Conservation (phyloP, 2,888 invertebrate genomes). For the Drosophila vallismaia region DNA sequence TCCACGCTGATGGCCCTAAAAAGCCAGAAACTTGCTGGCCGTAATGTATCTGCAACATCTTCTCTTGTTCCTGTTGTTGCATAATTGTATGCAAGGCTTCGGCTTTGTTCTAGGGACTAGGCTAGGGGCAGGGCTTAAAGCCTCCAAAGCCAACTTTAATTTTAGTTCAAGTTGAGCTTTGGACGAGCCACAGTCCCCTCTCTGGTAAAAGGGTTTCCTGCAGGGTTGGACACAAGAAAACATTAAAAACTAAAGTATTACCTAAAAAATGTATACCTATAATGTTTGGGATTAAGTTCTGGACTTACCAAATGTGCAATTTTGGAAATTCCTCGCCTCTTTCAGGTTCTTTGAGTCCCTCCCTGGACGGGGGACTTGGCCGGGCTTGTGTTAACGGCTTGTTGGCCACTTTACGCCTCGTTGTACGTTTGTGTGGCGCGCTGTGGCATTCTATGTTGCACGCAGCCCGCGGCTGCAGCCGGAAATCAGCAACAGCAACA, state of each 20-base stretch:
- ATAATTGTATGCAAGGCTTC: slow-evolving; percentile 38
- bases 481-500: slow-evolving; percentile 15
- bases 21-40: not conserved
- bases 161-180: slow-evolving; percentile 25
- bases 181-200: not conserved
- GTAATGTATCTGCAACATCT: slow-evolving; percentile 42
- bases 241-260: too few species aligned
- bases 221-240: too few species aligned
- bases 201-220: too few species aligned
- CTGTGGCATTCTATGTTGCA: slow-evolving; percentile 2
- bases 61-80: slow-evolving; percentile 31
- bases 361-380: slow-evolving; percentile 21
- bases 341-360: not conserved
- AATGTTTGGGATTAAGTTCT: too few species aligned
- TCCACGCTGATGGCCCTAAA: not conserved
- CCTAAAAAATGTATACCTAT: too few species aligned
- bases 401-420: slow-evolving; percentile 75
- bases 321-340: not conserved
- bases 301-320: too few species aligned
- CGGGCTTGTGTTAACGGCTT: slow-evolving; percentile 70
- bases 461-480: slow-evolving; percentile 9
- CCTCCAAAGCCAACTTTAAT: slow-evolving; percentile 34
- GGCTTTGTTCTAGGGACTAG: slow-evolving; percentile 7
- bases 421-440: slow-evolving; percentile 31
- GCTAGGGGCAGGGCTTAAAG: not conserved